These are phyloP conservation scores for Auanema sp. DNA, from an alignment of 2,888 invertebrate genomes.

Conservation along the genomic window DNA sequence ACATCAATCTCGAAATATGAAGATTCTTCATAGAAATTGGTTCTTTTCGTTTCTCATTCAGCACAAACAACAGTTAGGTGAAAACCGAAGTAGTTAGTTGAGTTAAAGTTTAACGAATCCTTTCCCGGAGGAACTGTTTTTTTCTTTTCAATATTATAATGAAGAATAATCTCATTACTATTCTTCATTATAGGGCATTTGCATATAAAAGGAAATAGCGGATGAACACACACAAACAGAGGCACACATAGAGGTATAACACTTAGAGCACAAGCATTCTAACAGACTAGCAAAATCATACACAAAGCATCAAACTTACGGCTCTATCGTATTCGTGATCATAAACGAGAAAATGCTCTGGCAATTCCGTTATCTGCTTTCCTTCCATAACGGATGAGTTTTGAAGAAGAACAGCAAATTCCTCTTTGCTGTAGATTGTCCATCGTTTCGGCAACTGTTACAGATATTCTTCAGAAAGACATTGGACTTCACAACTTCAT, in stretches of 20 bases:
- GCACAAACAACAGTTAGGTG: no score
- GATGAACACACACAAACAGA: constrained; percentile 1
- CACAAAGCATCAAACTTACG: constrained; percentile 13
- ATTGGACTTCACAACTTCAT: no score
- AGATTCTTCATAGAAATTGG: no score
- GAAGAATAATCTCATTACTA: no score
- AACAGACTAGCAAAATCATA: neutral
- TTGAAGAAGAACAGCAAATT: constrained; percentile 16
- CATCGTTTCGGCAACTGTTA: constrained; percentile 16
- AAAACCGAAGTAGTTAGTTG: no score
- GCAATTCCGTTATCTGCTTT: constrained; percentile 9
- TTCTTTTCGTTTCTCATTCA: no score
- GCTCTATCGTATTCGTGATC: constrained; percentile 16
- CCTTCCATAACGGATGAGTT: constrained; percentile 7
- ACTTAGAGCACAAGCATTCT: no score
- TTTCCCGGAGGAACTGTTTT: neutral
- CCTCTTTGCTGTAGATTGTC: constrained; percentile 19
- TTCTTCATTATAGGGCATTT: no score
- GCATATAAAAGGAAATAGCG: neutral
- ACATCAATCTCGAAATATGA: no score
- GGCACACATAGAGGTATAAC: neutral
- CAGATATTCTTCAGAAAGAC: neutral
- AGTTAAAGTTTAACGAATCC: neutral
- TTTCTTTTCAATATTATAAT: neutral
- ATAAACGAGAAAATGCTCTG: constrained; percentile 18